Base-by-base conservation (phyloP, 1,140 invertebrate species). In the Pectinophora gossypiella region DNA sequence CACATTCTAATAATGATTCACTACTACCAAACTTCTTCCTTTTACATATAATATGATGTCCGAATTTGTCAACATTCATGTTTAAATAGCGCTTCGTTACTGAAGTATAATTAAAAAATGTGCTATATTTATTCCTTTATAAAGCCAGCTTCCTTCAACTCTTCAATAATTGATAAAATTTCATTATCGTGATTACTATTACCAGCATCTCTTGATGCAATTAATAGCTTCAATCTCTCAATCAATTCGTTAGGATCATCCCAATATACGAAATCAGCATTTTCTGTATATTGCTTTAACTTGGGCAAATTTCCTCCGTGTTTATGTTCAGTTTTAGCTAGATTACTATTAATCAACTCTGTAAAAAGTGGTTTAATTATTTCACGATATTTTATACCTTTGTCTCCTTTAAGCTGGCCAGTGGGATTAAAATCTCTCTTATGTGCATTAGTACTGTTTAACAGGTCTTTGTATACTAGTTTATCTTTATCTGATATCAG, bases 151-250 rank as follows among this genome's bases (percentile, higher is more conserved):
- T 54, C 52, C 16, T 19, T 36, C 18, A 54, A 32, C 23, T 79
- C 76, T 56, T 82, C 70, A 13, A 82, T 57, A 19, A 81, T 85
- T 13, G 68, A 72, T 7, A 70, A 50, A 36, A 86, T 82, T 72
- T 85, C 72, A 59, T 77, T 80, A 22, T 66, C 51, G 40, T 71
- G 53, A 47, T 55, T 67, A 3, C 48, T 62, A 54, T 82, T 69
- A 7, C 74, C 76, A 19, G 73, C 75, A 6, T 45, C 45, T 45
- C 66, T 60, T n/a, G 73, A 80, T 15, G 71, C 64, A 9, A 73
- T 42, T 4, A 84, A 32, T 23, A 84, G 47, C 32, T 63, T 46
- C 6, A 86, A 51, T 52, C 74, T 59, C 19, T 75, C 68, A 4
- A 81, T 61, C 10, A 85, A 21, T 61, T 86, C 76, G 18, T 54